phyloP scores from a whole-genome alignment of 2,113 vertebrate species.

The Triplophysa siluroides region DNA sequence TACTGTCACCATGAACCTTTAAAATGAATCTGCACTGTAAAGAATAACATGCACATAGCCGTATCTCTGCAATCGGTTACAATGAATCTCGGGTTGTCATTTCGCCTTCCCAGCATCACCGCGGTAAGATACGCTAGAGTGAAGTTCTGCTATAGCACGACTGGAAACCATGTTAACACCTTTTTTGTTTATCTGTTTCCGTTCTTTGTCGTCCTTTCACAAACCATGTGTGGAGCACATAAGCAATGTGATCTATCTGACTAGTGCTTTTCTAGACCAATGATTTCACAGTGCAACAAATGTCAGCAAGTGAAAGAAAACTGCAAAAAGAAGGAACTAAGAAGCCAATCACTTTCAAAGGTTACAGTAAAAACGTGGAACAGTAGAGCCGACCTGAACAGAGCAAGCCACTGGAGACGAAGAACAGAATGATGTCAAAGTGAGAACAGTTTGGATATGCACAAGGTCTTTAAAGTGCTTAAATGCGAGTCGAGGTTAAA shows the following conservation, averaged over 20 bases:
- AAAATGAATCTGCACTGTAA: slow-evolving; percentile 57
- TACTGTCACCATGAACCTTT: slow-evolving; percentile 58
- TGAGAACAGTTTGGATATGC: background rate
- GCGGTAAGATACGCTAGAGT: slow-evolving; percentile 44
- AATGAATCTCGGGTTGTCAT: slow-evolving; percentile 60
- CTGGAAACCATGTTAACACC: slow-evolving; percentile 55
- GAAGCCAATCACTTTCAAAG: background rate
- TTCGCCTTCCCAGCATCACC: slow-evolving; percentile 57
- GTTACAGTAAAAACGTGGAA: slow-evolving; percentile 3
- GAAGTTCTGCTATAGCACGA: slow-evolving; percentile 45
- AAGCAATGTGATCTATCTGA: slow-evolving; percentile 42
- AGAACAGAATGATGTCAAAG: background rate
- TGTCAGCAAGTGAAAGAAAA: slow-evolving; percentile 17
- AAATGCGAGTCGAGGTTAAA: background rate
- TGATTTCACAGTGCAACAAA: slow-evolving; percentile 40
- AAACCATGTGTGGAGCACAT: slow-evolving; percentile 9
- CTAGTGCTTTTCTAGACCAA: background rate
- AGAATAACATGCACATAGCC: slow-evolving; percentile 53
- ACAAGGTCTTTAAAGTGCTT: background rate
- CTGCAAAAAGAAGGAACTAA: background rate
- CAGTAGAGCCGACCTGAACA: background rate
- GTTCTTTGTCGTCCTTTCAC: slow-evolving; percentile 15
- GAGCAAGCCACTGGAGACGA: background rate
- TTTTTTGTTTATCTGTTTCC: slow-evolving; percentile 8
- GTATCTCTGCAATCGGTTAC: slow-evolving; percentile 55